phyloP scores from a whole-genome alignment of 2,888 invertebrate genomes.

The Cotesia congregata region DNA sequence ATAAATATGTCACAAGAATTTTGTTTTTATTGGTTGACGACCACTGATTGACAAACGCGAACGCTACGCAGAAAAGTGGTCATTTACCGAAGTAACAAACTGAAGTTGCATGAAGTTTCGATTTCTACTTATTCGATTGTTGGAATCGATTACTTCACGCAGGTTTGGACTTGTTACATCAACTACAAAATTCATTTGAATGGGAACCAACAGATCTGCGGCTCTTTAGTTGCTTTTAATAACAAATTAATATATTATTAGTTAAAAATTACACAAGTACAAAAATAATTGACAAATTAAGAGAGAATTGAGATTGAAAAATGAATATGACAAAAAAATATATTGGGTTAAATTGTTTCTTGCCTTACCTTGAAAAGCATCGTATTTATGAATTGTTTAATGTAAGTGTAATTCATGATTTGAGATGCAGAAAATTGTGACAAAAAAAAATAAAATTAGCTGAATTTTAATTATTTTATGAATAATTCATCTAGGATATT shows the following conservation, averaged over 20 bases:
- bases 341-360: conserved; percentile 66
- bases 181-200: neutral
- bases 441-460: too few relatives aligned
- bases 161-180: neutral
- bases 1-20: neutral
- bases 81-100: neutral
- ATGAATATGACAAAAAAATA: neutral
- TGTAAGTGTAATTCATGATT: conserved; percentile 63
- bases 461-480: too few relatives aligned
- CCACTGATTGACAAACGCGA: neutral
- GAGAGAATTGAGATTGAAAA: neutral
- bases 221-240: too few relatives aligned
- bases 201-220: neutral
- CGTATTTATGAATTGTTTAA: conserved; percentile 77
- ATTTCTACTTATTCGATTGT: neutral
- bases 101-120: neutral
- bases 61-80: neutral
- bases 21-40: neutral
- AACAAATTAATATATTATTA: too few relatives aligned
- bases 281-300: neutral
- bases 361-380: conserved; percentile 78
- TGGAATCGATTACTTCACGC: neutral
- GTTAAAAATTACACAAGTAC: too few relatives aligned
- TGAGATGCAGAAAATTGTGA: too few relatives aligned
- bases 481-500: conserved; percentile 72